Base-by-base conservation (phyloP, 1,140 invertebrate species). In the Leptopilina boulardi region DNA sequence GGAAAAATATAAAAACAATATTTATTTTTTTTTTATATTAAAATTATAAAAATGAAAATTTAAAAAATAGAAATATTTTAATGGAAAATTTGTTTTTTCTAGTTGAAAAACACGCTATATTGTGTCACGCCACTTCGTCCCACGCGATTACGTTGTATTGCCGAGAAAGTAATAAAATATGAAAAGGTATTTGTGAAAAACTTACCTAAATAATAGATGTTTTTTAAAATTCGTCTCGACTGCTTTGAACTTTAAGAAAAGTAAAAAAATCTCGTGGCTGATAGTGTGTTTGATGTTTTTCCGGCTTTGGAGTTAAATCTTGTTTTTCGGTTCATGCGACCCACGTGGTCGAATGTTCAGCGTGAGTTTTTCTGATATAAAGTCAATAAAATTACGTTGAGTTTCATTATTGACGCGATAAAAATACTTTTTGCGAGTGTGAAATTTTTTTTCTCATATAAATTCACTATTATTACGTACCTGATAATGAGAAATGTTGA, bases 341-440 rank as follows among this genome's bases (percentile, higher is more conserved):
- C 23, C 59, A 66, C 59, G 59, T 66, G 59, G 59, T 66, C 59
- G 59, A 30, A 15, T 30, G 26, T 13, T 66, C 59, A 13, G 59
- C 59, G 59, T 66, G 59, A 30, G 10, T 34, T 34, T 38, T 38
- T 38, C 21, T 26, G n/a, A 15, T 9, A 30, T 15, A 66, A 66
- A 66, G 30, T 8, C 1, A 30, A 30, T 10, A 66, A 30, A 66
- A 34, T 30, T 30, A 10, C 23, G 21, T 66, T 23, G 4, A 34
- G 15, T 34, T 66, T n/a, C 3, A 30, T 5, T 11, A 66, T 15
- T 26, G 21, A 30, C 23, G 13, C 10, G 15, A 4, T 2, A 30
- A 34, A 66, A 30, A n/a, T 66, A 66, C 59, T 30, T 66, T 66
- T 38, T 13, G 11, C 26, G 59, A 11, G 59, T 30, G 1, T 30